Evolutionary conservation across 2,113 vertebrate genomes (phyloP), one percentile per base, ranked within the genome.

Genomic region (Periophthalmus modestus): DNA sequence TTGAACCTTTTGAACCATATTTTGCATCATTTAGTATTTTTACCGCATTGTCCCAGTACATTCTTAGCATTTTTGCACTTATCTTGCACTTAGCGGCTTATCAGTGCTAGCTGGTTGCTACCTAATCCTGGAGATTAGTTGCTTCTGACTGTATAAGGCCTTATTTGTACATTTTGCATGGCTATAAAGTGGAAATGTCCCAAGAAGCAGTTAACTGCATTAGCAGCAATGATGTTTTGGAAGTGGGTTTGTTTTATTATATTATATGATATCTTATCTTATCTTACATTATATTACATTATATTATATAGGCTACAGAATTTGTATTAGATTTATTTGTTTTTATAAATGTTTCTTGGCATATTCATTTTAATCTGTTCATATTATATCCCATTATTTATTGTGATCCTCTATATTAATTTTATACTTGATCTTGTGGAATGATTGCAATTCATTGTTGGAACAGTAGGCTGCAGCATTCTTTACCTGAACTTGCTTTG

Each of bases 81-180:
- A 66, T 73, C 0, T n/a, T 59, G 62, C 48, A 36, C 12, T 66
- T 72, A 74, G 10, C 9, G 66, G 47, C 39, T 72, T 7, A 72
- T 78, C 61, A 21, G 65, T 46, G 69, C 48, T 1, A 48, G 7
- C 4, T 28, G 39, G 67, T 24, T 69, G 48, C 63, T 24, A 54
- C 73, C 77, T 82, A 73, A 75, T 21, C 54, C 23, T 0, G 5
- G 43, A 69, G 67, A 86, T 59, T 55, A 77, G 54, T 77, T 78
- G 70, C 23, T 77, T 80, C 72, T 84, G 89, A 85, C 86, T 82
- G 81, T 87, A 85, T 87, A 88, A 86, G 84, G 85, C 72, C 74
- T 73, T 78, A 63, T 46, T 63, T 73, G 54, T 58, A 62, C 59
- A 79, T 9, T 78, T 18, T 79, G 73, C 65, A 36, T 48, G 12